These are phyloP conservation scores for Poeciliopsis occidentalis DNA, from an alignment of 2,113 vertebrate species.

Conservation along the genomic window DNA sequence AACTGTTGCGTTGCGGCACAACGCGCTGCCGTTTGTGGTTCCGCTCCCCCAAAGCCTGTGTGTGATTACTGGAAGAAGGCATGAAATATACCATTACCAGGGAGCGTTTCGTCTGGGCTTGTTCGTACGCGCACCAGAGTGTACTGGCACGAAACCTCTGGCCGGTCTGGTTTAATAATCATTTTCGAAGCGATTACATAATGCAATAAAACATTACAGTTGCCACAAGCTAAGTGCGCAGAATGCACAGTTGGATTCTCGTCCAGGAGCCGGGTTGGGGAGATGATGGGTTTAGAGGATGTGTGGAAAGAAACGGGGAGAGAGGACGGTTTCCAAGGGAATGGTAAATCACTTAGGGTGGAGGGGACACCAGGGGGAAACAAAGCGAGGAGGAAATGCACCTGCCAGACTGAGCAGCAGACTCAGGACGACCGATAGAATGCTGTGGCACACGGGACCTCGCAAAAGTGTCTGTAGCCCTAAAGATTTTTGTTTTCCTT, in stretches of 20 bases:
- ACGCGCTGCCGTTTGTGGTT: slow-evolving; percentile 47
- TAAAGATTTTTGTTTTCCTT: too few species aligned
- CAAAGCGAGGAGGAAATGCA: slow-evolving; percentile 69
- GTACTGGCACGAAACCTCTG: slow-evolving; percentile 44
- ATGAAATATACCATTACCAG: too few species aligned
- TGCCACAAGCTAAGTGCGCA: slow-evolving; percentile 67
- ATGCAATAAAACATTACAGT: slow-evolving; percentile 71
- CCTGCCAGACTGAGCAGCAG: slow-evolving; percentile 66
- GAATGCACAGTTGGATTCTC: slow-evolving; percentile 52
- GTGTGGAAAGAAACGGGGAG: slow-evolving; percentile 53
- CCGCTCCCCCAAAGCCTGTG: slow-evolving; percentile 35
- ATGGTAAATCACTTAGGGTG: slow-evolving; percentile 65
- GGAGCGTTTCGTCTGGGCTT: slow-evolving; percentile 45
- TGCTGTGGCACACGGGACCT: not conserved
- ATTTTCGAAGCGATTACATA: slow-evolving; percentile 66
- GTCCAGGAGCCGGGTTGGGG: slow-evolving; percentile 39
- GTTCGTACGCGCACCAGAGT: slow-evolving; percentile 40
- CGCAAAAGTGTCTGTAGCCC: not conserved
- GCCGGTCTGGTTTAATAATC: slow-evolving; percentile 61
- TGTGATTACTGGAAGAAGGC: slow-evolving; percentile 47
- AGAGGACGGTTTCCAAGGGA: slow-evolving; percentile 58
- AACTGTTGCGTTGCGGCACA: slow-evolving; percentile 41
- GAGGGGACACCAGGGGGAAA: slow-evolving; percentile 64
- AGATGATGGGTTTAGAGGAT: slow-evolving; percentile 71
- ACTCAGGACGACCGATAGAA: slow-evolving; percentile 26